Evolutionary conservation across 35 echinoderm and acorn worm genomes (phyloP), one percentile per base, ranked within the genome.

Genomic region (Ophioderma brevispina): DNA sequence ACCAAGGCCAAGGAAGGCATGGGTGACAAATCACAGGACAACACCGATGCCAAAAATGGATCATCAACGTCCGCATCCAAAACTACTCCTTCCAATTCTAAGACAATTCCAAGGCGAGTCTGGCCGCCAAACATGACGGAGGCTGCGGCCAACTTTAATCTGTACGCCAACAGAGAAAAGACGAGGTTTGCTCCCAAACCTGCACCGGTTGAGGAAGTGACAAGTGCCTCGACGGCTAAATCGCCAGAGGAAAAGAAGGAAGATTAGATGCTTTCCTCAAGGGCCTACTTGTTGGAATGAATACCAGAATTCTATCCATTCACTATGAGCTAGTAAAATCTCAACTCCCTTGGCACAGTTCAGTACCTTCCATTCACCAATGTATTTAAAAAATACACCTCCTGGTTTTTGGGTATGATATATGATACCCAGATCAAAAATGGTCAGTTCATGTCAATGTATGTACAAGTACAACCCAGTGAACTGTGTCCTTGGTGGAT

Each of bases 81-180:
- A n/a, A 11, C 39, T 19, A 37, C 34, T 0, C 23, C 40, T 13
- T 81, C 83, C 21, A 52, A 89, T 4, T 83, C 77, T 64, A 89
- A 79, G 87, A 87, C 87, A 33, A 80, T 89, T 37, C 39, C 64
- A 59, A 84, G 87, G 33, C 82, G 84, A 75, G 92, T 94, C 6
- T 94, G 92, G 92, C 92, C 92, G 0, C 64, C 92, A 21, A 78
- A 55, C n/a, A 94, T 94, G 92, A 64, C 86, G 10, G 80, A 94
- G 49, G 75, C 87, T 46, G 92, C 92, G 31, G 87, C 92, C 21
- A 94, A 94, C 64, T 94, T 89, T 37, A 94, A 94, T 17, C 36
- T 94, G 38, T 94, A 78, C 81, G 39, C 55, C 32, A 40, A 86
- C 37, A 37, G 75, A 32, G 75, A 78, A 34, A 81, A 75, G 85